Conservation (phyloP, 2,113 vertebrate genomes). For the Etheostoma spectabile region DNA sequence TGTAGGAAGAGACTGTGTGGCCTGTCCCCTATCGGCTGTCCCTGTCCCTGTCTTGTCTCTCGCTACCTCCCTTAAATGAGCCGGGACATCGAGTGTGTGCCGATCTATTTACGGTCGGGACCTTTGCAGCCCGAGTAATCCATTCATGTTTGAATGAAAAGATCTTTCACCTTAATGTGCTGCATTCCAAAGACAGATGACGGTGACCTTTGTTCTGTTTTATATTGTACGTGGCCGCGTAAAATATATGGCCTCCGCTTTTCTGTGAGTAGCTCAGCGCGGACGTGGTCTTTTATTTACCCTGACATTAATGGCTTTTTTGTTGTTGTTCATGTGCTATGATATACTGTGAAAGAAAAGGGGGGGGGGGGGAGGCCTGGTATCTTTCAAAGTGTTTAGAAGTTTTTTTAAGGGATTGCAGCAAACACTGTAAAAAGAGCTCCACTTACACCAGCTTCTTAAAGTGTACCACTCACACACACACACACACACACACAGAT, state of each 20-base stretch:
- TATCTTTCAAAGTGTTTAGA: slow-evolving; percentile 56
- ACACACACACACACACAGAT: slow-evolving; percentile 3
- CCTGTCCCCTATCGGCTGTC: not conserved
- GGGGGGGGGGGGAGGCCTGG: not conserved
- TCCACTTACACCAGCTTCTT: slow-evolving; percentile 47
- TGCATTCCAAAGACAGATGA: slow-evolving; percentile 49
- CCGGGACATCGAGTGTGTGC: slow-evolving; percentile 2
- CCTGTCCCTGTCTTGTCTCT: not conserved
- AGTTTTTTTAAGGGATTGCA: slow-evolving; percentile 46
- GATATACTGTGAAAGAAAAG: slow-evolving; percentile 38
- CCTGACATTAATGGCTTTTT: slow-evolving; percentile 57
- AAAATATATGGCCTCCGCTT: slow-evolving; percentile 47
- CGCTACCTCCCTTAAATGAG: slow-evolving; percentile 8
- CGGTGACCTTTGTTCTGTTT: slow-evolving; percentile 67
- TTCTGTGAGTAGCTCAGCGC: slow-evolving; percentile 34
- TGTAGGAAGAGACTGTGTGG: no score
- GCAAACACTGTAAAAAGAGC: slow-evolving; percentile 48
- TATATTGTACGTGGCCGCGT: slow-evolving; percentile 43
- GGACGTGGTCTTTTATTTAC: slow-evolving; percentile 65
- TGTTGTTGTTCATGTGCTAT: slow-evolving; percentile 28
- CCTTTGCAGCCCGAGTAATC: slow-evolving; percentile 58
- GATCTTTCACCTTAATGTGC: slow-evolving; percentile 62
- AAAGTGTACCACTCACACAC: slow-evolving; percentile 46
- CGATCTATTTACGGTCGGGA: slow-evolving; percentile 61
- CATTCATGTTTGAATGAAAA: slow-evolving; percentile 62